Conservation (phyloP, 2,888 invertebrate species). For the Hipparchia semele region DNA sequence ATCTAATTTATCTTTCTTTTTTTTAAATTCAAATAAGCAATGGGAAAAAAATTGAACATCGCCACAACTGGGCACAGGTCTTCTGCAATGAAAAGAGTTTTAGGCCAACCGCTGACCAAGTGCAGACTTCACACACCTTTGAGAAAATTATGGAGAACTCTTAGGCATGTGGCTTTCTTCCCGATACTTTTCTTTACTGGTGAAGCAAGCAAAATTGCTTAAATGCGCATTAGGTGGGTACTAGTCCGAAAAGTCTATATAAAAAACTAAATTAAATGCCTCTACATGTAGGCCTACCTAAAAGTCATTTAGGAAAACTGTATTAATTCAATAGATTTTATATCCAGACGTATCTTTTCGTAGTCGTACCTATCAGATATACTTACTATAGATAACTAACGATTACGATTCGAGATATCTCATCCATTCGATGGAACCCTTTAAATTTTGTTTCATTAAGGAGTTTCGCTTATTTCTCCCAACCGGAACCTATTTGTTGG, state of each 20-base stretch:
- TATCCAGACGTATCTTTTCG: neutral
- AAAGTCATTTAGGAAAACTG: neutral
- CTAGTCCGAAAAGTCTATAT: too few relatives aligned
- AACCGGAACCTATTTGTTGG: conserved; percentile 80
- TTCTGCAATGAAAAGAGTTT: too few relatives aligned
- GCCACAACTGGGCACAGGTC: too few relatives aligned
- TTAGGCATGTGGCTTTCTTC: too few relatives aligned
- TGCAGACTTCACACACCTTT: too few relatives aligned
- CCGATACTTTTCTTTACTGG: too few relatives aligned
- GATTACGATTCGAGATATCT: conserved; percentile 14
- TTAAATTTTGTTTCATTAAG: conserved; percentile 72
- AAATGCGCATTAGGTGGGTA: too few relatives aligned
- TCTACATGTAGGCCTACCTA: too few relatives aligned
- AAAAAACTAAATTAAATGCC: too few relatives aligned
- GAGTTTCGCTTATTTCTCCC: conserved; percentile 74
- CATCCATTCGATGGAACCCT: conserved; percentile 53
- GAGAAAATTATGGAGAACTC: too few relatives aligned
- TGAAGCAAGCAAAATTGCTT: too few relatives aligned
- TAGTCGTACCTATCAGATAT: neutral
- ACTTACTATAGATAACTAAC: neutral
- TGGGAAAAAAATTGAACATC: neutral
- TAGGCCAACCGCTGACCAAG: too few relatives aligned
- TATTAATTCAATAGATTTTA: neutral
- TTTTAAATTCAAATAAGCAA: neutral
- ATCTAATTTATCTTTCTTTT: neutral